phyloP scores from a whole-genome alignment of 2,797 vertebrate species.

The Rhynchotus rufescens region DNA sequence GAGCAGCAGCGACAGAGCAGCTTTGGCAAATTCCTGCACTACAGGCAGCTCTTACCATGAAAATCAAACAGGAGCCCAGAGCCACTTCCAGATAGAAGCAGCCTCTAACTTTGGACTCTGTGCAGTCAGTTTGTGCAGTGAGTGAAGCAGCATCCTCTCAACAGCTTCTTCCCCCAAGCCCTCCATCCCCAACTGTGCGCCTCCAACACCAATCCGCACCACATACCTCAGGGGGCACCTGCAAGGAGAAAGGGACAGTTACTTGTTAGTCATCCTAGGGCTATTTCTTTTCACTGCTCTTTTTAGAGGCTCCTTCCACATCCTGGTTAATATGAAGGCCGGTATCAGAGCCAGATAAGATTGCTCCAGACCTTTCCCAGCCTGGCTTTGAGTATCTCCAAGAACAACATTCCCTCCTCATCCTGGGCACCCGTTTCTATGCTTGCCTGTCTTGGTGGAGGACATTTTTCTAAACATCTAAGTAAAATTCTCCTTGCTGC shows the following conservation, averaged over 20 bases:
- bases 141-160: background rate
- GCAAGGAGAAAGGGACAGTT: constrained; percentile 8
- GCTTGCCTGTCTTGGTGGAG: background rate
- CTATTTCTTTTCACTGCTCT: background rate
- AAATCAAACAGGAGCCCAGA: background rate
- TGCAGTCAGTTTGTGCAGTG: background rate
- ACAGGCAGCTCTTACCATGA: background rate
- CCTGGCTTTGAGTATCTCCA: background rate
- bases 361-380: background rate
- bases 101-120: background rate
- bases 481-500: background rate
- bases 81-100: background rate
- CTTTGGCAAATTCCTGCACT: background rate
- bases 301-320: background rate
- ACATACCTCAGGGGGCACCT: constrained; percentile 78
- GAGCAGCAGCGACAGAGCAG: background rate
- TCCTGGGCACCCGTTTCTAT: background rate
- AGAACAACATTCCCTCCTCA: background rate
- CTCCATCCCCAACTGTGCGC: background rate
- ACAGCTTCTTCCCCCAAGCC: background rate
- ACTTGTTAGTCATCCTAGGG: background rate
- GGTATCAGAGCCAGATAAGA: background rate
- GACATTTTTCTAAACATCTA: background rate
- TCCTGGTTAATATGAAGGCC: background rate
- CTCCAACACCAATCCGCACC: background rate